phyloP scores from a whole-genome alignment of 64 coral and sea anemone genomes.

The Pachyseris speciosa region DNA sequence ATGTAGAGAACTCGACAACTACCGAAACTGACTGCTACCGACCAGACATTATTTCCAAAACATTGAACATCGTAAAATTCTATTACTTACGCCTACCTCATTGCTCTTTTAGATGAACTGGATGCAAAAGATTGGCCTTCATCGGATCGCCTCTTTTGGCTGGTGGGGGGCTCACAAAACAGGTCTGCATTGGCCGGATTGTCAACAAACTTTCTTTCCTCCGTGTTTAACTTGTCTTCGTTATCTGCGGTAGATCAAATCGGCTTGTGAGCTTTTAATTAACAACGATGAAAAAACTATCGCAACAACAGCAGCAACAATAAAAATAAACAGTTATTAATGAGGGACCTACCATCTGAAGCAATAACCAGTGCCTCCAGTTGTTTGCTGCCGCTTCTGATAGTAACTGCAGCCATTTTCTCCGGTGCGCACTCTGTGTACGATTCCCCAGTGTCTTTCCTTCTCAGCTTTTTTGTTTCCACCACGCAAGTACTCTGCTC shows the following conservation, averaged over 20 bases:
- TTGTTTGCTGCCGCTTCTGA: background rate
- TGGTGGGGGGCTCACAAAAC: too few species aligned
- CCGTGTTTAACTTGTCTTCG: background rate
- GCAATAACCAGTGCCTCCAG: background rate
- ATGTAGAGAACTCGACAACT: too few species aligned
- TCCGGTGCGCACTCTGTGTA: background rate
- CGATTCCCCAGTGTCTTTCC: background rate
- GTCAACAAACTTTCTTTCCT: background rate
- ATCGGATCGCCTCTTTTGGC: too few species aligned
- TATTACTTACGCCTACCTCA: too few species aligned
- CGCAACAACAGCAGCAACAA: too few species aligned
- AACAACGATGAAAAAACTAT: background rate
- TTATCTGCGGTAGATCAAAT: background rate
- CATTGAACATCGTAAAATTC: too few species aligned
- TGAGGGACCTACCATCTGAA: background rate
- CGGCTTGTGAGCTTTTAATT: background rate
- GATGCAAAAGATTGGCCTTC: too few species aligned
- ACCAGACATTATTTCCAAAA: too few species aligned
- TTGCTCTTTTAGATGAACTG: too few species aligned
- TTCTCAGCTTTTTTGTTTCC: conserved; percentile 34
- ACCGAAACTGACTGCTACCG: too few species aligned
- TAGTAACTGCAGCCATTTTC: background rate
- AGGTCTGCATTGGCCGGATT: background rate
- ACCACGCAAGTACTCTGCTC: conserved; percentile 35
- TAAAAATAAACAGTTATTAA: background rate